These are phyloP conservation scores for Lontra canadensis DNA, from an alignment of 2,113 vertebrate species.

Conservation along the genomic window DNA sequence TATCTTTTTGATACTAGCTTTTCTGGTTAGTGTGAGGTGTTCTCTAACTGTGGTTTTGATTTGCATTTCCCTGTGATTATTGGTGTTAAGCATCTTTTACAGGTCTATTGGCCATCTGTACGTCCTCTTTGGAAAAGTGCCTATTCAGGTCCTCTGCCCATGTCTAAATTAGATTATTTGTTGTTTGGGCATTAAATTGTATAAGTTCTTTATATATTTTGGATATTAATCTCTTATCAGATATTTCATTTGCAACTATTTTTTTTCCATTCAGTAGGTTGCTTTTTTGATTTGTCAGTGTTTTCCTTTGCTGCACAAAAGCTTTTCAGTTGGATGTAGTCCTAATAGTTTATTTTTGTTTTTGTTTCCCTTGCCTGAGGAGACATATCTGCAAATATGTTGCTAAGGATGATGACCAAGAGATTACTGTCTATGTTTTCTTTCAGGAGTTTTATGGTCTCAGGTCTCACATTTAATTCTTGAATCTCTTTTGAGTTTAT, in stretches of 20 bases:
- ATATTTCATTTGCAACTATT: not conserved
- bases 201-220: not conserved
- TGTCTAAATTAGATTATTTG: not conserved
- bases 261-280: not conserved
- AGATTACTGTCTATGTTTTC: not conserved
- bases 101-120: not conserved
- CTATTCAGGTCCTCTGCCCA: not conserved
- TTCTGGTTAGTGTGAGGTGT: not conserved
- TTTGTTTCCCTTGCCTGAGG: not conserved
- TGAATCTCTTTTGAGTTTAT: not conserved
- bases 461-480: not conserved
- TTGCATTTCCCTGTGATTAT: not conserved
- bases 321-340: not conserved
- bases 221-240: not conserved
- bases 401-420: not conserved
- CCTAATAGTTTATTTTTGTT: not conserved
- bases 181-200: not conserved
- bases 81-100: not conserved
- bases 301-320: not conserved
- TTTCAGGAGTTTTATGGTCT: not conserved
- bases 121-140: not conserved
- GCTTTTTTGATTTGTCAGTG: not conserved
- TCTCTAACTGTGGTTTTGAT: not conserved
- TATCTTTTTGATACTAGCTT: not conserved
- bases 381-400: not conserved